These are phyloP conservation scores for Regulus satrapa DNA, from an alignment of 2,113 vertebrate species.

Conservation along the genomic window DNA sequence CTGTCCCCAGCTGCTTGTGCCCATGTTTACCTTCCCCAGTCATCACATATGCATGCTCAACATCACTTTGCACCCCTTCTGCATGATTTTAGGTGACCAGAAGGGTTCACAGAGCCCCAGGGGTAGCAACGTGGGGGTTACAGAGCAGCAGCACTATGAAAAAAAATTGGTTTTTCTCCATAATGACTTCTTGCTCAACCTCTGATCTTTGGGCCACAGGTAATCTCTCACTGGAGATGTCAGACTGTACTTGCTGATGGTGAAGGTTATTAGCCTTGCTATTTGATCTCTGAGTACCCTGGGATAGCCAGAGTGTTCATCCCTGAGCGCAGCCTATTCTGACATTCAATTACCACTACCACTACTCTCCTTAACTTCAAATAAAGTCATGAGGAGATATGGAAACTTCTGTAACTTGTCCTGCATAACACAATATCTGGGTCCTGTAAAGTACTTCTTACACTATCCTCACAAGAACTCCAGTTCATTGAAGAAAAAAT, in stretches of 20 bases:
- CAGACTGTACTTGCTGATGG: background rate
- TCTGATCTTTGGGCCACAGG: background rate
- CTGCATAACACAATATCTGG: background rate
- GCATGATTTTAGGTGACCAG: background rate
- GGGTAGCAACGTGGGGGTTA: background rate
- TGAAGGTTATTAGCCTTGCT: background rate
- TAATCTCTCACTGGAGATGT: background rate
- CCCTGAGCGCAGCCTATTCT: background rate
- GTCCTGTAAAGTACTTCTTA: background rate
- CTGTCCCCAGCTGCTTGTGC: background rate
- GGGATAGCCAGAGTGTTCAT: background rate
- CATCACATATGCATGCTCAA: background rate
- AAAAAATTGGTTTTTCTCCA: background rate
- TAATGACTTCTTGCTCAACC: background rate
- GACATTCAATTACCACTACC: background rate
- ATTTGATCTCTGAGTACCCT: background rate
- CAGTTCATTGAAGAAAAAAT: background rate
- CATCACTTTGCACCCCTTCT: background rate
- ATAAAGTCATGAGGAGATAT: background rate
- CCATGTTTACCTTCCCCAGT: background rate
- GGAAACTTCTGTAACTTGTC: background rate
- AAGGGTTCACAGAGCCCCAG: accelerated
- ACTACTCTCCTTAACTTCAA: background rate
- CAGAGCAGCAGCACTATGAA: background rate
- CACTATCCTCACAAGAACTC: background rate